Base-by-base conservation (phyloP, 2,797 vertebrate genomes). In the Semotilus atromaculatus region DNA sequence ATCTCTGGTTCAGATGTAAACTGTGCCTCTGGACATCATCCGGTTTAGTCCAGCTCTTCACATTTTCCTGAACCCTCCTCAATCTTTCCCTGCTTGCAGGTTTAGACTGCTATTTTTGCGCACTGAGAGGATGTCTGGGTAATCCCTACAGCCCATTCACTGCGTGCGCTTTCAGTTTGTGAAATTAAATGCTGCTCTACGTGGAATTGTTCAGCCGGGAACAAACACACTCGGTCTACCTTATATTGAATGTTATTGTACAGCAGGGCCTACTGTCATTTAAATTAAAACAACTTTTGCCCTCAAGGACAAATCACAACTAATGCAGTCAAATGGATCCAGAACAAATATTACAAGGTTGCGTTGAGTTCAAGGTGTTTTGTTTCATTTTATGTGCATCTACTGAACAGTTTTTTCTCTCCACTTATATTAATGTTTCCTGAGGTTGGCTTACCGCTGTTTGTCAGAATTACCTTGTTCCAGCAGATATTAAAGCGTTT, bases 41-140 rank as follows among this genome's bases (percentile, higher is more conserved):
- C 43, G 67, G 53, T 64, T 82, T 34, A 36, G 45, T 81, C 73
- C 81, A 80, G 43, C 81, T 64, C 60, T 29, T 40, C 53, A 75
- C 43, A 48, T 80, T 82, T 79, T 31, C 26, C 51, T 53, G 19
- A 79, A 73, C 51, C 53, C 80, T 83, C n/a, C 64, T 67, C 55
- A 71, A n/a, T 82, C 75, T 48, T n/a, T 51, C 14, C 13, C 71
- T 23, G 31, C 62, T 75, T 82, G 26, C 34, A 64, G 64, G 80
- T 83, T 70, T 85, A 82, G 48, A 43, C 70, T 55, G 79, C 85
- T 67, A 72, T 80, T 84, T 86, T 77, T 82, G 72, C 43, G 60
- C 48, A 51, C 53, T 82, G 64, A 29, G 43, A 58, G 70, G 75
- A 82, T 85, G 60, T 60, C 58, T 48, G 55, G 34, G 82, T 67